Evolutionary conservation across 2,797 vertebrate genomes (phyloP).

Genomic region (Microctenopoma steveboyesi): DNA sequence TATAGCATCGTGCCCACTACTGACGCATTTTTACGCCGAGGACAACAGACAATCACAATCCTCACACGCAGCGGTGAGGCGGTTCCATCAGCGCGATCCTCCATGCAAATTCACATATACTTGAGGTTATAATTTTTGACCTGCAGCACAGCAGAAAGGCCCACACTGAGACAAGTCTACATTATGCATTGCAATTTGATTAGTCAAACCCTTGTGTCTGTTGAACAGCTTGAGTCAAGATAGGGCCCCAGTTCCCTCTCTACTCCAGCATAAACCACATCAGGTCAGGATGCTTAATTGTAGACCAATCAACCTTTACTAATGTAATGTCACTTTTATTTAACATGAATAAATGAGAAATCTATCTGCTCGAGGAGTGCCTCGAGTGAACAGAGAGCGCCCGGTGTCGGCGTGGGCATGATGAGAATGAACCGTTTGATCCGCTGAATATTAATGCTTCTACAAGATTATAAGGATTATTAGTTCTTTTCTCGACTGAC

Average conservation of each 20-base stretch:
- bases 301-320: constrained; percentile 86
- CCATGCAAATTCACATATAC: constrained; percentile 30
- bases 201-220: constrained; percentile 64
- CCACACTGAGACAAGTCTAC: constrained; percentile 30
- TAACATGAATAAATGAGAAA: constrained; percentile 86
- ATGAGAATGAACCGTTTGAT: constrained; percentile 84
- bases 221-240: constrained; percentile 63
- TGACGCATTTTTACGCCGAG: constrained; percentile 11
- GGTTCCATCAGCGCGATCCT: constrained; percentile 39
- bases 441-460: constrained; percentile 87
- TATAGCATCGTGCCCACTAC: constrained; percentile 7
- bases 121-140: constrained; percentile 46
- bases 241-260: constrained; percentile 45
- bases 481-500: constrained; percentile 82
- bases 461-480: constrained; percentile 87
- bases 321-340: constrained; percentile 86
- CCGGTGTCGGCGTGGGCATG: constrained; percentile 69
- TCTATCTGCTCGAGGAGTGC: constrained; percentile 80
- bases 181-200: constrained; percentile 67
- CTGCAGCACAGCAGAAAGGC: constrained; percentile 23
- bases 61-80: not conserved
- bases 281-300: constrained; percentile 87
- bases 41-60: constrained; percentile 24
- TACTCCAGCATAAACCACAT: constrained; percentile 77
- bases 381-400: constrained; percentile 57